phyloP scores from a whole-genome alignment of 53 echinoderm and acorn worm species.

The Crossaster papposus region DNA sequence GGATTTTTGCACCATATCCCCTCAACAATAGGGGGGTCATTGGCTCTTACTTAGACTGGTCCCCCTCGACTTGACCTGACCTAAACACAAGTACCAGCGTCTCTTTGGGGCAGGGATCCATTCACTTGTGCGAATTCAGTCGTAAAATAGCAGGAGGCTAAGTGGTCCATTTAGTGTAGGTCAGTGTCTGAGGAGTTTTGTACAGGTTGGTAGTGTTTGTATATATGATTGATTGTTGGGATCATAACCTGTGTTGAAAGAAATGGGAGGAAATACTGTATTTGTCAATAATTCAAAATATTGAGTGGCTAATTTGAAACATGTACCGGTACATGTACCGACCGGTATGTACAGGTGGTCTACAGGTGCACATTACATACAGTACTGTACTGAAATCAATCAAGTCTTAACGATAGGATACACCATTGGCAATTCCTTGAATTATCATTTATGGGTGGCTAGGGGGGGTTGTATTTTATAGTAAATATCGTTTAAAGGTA shows the following conservation, averaged over 20 bases:
- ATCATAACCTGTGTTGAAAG: conserved; percentile 13
- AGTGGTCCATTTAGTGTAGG: conserved; percentile 32
- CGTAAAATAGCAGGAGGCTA: background rate
- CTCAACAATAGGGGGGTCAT: background rate
- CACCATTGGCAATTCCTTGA: too few relatives aligned
- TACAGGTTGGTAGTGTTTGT: background rate
- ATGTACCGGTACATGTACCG: too few relatives aligned
- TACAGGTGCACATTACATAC: too few relatives aligned
- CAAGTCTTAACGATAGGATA: too few relatives aligned
- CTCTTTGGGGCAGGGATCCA: conserved; percentile 19
- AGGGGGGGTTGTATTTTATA: too few relatives aligned
- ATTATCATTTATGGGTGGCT: too few relatives aligned
- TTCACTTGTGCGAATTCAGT: background rate
- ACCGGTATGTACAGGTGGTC: too few relatives aligned
- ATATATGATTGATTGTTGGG: conserved; percentile 39
- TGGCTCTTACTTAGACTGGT: background rate
- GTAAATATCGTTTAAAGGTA: too few relatives aligned
- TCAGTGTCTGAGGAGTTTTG: conserved; percentile 2
- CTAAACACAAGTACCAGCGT: conserved; percentile 15
- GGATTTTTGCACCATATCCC: background rate
- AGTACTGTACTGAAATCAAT: too few relatives aligned
- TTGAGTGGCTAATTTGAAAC: background rate
- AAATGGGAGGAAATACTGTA: background rate
- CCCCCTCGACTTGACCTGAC: conserved; percentile 49
- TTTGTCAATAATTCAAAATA: background rate